Evolutionary conservation across 2,113 vertebrate genomes (phyloP).

Genomic region (Heterochromis multidens): DNA sequence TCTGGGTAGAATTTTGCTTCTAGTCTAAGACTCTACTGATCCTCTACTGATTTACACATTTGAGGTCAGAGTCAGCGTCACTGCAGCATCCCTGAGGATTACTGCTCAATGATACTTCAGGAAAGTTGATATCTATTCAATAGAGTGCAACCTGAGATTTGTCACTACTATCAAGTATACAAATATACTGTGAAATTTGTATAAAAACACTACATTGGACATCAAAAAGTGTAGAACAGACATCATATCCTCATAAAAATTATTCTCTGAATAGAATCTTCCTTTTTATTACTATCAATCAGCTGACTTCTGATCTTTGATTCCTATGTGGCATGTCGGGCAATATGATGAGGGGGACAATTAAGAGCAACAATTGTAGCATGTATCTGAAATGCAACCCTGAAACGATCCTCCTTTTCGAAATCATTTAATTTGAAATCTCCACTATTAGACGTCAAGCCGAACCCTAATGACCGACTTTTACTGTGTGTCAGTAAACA

Average conservation of each 20-base stretch:
- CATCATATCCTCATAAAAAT: background rate
- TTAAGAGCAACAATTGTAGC: background rate
- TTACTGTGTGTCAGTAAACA: conserved; percentile 10
- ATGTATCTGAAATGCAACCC: background rate
- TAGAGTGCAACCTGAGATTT: background rate
- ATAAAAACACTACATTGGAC: background rate
- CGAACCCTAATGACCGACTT: background rate
- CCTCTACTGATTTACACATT: background rate
- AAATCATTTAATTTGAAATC: background rate
- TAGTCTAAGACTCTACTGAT: background rate
- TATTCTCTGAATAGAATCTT: background rate
- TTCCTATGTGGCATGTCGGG: background rate
- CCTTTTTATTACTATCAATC: background rate
- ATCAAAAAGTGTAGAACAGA: background rate
- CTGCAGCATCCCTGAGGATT: background rate
- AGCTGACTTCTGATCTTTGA: background rate
- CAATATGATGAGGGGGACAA: too few relatives aligned
- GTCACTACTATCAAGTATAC: background rate
- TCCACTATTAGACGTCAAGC: background rate
- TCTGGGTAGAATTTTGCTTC: background rate
- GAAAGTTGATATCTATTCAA: background rate
- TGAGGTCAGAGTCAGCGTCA: background rate
- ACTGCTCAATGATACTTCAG: background rate
- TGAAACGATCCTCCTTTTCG: background rate
- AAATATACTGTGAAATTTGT: background rate